These are phyloP conservation scores for Beaufortia kweichowensis DNA, from an alignment of 2,113 vertebrate species.

Conservation along the genomic window DNA sequence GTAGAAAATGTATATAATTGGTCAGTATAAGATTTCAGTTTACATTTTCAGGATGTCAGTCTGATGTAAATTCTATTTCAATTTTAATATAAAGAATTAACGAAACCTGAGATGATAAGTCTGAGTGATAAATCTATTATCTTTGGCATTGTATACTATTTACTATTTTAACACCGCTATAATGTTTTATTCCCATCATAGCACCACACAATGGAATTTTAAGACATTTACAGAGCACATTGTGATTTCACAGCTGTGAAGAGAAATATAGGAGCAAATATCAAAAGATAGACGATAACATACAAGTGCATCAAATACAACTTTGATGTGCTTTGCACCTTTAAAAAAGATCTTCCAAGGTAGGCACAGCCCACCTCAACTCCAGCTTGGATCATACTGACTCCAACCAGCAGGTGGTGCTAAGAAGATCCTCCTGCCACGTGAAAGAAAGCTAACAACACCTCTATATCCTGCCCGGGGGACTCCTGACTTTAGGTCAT, in stretches of 20 bases:
- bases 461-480: constrained; percentile 90
- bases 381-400: constrained; percentile 88
- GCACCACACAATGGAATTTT: constrained; percentile 9
- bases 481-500: constrained; percentile 93
- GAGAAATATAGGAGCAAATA: background rate
- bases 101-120: constrained; percentile 44
- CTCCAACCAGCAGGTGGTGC: constrained; percentile 87
- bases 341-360: background rate
- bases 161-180: background rate
- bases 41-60: constrained; percentile 13
- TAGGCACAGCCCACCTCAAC: constrained; percentile 65
- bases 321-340: background rate
- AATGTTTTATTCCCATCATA: constrained; percentile 1
- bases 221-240: constrained; percentile 1
- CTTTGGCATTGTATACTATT: constrained; percentile 47
- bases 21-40: constrained; percentile 22
- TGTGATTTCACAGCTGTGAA: background rate
- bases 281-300: background rate
- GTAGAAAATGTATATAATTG: background rate
- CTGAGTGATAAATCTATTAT: constrained; percentile 1
- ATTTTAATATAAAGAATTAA: background rate
- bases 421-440: constrained; percentile 85
- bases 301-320: background rate
- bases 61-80: background rate
- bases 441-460: constrained; percentile 84